phyloP scores from a whole-genome alignment of 2,888 invertebrate species.

The Lepetodrilus schrolli region DNA sequence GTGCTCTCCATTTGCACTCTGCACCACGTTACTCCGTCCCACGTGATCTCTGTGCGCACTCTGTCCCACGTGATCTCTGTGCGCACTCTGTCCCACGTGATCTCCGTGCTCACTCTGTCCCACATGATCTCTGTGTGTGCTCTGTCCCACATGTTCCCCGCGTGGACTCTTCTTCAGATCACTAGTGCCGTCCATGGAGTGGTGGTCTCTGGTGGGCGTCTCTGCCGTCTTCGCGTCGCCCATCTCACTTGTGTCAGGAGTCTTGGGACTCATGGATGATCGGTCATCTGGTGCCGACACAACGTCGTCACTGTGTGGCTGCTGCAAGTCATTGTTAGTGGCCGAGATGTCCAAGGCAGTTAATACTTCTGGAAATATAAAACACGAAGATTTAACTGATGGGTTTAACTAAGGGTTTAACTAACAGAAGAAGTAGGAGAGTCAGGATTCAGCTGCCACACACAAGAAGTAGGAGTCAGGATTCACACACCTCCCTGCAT shows the following conservation, averaged over 20 bases:
- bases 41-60: not conserved
- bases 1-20: not conserved
- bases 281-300: not conserved
- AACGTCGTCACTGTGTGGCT: constrained; percentile 1
- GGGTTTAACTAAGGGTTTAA: no score
- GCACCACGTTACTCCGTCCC: not conserved
- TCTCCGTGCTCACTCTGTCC: not conserved
- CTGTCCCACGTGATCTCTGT: not conserved
- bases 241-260: not conserved
- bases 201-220: no score
- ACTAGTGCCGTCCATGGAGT: not conserved
- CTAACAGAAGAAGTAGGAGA: no score
- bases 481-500: no score
- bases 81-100: not conserved
- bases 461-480: no score
- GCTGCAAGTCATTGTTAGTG: constrained; percentile 1
- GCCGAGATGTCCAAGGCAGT: constrained; percentile 1
- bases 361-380: constrained; percentile 15
- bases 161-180: not conserved
- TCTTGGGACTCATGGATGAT: not conserved
- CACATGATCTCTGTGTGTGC: not conserved
- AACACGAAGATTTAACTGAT: no score
- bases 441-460: no score
- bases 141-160: not conserved
- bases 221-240: not conserved